Percentiles rank a stretch among this genome's conserved stretches.
These are phyloP conservation scores for Sebastes umbrosus DNA, from an alignment of 2,797 vertebrate species.

Conservation along the genomic window DNA sequence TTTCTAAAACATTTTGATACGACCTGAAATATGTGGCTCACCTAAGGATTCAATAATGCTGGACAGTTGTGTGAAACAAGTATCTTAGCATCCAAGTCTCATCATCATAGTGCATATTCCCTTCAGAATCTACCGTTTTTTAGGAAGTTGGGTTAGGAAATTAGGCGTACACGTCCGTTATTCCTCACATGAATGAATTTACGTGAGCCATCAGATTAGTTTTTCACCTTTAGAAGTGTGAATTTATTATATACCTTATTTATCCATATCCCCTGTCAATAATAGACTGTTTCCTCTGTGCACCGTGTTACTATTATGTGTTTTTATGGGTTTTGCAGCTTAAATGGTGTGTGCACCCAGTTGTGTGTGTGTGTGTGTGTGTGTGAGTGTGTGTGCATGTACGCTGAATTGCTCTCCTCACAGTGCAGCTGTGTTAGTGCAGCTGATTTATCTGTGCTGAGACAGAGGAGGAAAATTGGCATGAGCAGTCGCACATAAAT, in stretches of 20 bases:
- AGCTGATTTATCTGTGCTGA: slow-evolving; percentile 84
- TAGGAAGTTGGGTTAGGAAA: background rate
- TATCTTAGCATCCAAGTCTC: background rate
- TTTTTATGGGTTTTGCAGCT: slow-evolving; percentile 52
- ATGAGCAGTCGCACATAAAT: slow-evolving; percentile 83
- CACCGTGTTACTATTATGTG: slow-evolving; percentile 13
- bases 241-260: slow-evolving; percentile 31
- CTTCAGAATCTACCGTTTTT: background rate
- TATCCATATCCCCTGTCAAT: slow-evolving; percentile 36
- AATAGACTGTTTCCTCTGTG: slow-evolving; percentile 39
- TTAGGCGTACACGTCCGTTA: background rate
- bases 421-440: slow-evolving; percentile 74
- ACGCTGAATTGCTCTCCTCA: slow-evolving; percentile 35
- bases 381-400: background rate
- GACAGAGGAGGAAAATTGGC: slow-evolving; percentile 84
- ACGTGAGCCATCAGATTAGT: background rate
- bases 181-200: slow-evolving; percentile 1
- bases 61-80: background rate
- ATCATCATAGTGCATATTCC: background rate
- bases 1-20: background rate
- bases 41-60: background rate
- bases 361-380: slow-evolving; percentile 16
- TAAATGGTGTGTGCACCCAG: slow-evolving; percentile 31
- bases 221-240: background rate
- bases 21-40: background rate